Evolutionary conservation across 2,797 vertebrate genomes (phyloP), one percentile per base, ranked within the genome.

Genomic region (Lacerta viridis): DNA sequence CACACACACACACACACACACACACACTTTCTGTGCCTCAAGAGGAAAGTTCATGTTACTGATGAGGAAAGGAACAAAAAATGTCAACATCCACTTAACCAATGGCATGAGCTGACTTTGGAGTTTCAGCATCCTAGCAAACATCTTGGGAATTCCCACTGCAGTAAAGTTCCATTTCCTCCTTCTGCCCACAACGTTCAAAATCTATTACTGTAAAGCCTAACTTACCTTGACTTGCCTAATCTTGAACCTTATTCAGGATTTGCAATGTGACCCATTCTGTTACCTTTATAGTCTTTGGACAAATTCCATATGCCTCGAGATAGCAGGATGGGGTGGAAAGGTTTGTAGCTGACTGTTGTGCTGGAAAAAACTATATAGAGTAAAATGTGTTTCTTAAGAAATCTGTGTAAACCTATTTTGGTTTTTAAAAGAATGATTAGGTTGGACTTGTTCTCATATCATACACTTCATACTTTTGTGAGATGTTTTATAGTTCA

Each of bases 91-190:
- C n/a, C 50, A 10, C 7, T 39, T 43, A n/a, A 76, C 55, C n/a
- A 68, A 27, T 86, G 55, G 64, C 55, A 25, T 59, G 41, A 41
- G 3, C 23, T 84, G 76, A 27, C 39, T 71, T 80, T 25, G 59
- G 39, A 33, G 15, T 72, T 17, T 84, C 75, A 61, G 36, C 18
- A 84, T 79, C 11, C 7, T 78, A 61, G 18, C 46, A 79, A 85
- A 36, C 18, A 20, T 64, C 3, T 27, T 72, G 55, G n/a, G 76
- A 74, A 74, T 75, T 36, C 6, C 74, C 20, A 29, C 68, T 36
- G 18, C 75, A 71, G 83, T 61, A 74, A 85, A 68, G n/a, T 69
- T 80, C 36, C 33, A 50, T 75, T 85, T 88, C 59, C 33, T 41
- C 9, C 27, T 81, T n/a, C 33, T 76, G 59, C 39, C 41, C 9